These are phyloP conservation scores for Hirundo rustica DNA, from an alignment of 2,797 vertebrate species.

Conservation along the genomic window DNA sequence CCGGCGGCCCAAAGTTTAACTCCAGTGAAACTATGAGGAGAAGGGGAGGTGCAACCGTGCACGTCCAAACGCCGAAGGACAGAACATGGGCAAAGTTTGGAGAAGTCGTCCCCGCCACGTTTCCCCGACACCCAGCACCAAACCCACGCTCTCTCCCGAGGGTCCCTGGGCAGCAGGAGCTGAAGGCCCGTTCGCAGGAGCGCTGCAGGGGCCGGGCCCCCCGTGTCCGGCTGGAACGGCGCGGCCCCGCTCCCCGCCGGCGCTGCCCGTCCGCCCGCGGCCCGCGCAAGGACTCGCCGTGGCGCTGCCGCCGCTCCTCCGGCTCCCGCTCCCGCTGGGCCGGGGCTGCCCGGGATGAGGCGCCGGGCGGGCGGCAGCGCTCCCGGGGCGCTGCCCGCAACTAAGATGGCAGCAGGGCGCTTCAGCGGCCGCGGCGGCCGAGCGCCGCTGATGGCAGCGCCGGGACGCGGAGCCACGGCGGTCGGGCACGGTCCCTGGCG, in stretches of 20 bases:
- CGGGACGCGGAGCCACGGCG: background rate
- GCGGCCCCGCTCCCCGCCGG: background rate
- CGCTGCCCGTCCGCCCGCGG: background rate
- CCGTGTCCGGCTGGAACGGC: rapidly evolving
- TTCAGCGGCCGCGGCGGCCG: background rate
- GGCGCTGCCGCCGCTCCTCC: too few relatives aligned
- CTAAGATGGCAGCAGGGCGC: background rate
- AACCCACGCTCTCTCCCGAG: too few relatives aligned
- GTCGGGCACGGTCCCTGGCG: rapidly evolving
- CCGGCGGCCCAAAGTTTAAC: rapidly evolving
- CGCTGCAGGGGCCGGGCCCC: rapidly evolving
- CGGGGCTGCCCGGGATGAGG: background rate
- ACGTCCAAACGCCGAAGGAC: background rate
- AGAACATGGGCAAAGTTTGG: background rate
- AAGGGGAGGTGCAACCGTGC: background rate
- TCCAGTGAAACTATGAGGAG: background rate
- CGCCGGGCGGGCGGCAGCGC: background rate
- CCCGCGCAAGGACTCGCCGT: background rate
- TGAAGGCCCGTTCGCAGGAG: rapidly evolving
- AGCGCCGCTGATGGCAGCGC: background rate
- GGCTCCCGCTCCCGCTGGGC: background rate
- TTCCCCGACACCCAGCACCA: rapidly evolving
- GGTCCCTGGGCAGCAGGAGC: background rate
- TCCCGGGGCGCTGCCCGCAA: background rate
- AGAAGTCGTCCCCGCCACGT: background rate